Conservation (phyloP, 2,888 invertebrate species). For the Caenorhabditis macrosperma region DNA sequence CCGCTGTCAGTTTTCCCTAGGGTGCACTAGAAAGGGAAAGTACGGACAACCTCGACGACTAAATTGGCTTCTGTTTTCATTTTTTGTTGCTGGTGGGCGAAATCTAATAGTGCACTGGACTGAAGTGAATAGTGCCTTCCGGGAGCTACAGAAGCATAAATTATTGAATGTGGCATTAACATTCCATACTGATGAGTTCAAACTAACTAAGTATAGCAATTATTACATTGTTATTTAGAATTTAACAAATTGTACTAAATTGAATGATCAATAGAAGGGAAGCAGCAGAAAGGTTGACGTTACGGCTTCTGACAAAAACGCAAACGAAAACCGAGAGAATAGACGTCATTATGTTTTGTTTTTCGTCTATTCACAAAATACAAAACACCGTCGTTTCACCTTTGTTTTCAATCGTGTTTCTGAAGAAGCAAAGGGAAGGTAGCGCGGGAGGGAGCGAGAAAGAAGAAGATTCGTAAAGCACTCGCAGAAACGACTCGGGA, state of each 20-base stretch:
- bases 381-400: not conserved
- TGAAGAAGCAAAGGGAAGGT: constrained; percentile 1
- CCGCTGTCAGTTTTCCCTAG: constrained; percentile 16
- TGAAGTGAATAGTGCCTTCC: not conserved
- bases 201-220: too few species aligned
- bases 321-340: not conserved
- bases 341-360: constrained; percentile 30
- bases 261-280: too few species aligned
- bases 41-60: constrained; percentile 14
- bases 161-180: too few species aligned
- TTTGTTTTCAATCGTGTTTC: not conserved
- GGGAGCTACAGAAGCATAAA: not conserved
- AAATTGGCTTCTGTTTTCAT: constrained; percentile 30
- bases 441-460: not conserved
- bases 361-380: not conserved
- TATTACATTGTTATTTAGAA: too few species aligned
- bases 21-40: constrained; percentile 10
- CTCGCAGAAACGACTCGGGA: not conserved
- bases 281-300: not conserved
- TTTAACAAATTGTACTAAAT: too few species aligned
- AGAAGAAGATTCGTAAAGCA: not conserved
- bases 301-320: too few species aligned
- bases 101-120: not conserved
- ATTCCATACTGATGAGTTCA: too few species aligned
- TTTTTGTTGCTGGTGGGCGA: not conserved